phyloP scores from a whole-genome alignment of 2,113 vertebrate species.

The Toxostoma redivivum region DNA sequence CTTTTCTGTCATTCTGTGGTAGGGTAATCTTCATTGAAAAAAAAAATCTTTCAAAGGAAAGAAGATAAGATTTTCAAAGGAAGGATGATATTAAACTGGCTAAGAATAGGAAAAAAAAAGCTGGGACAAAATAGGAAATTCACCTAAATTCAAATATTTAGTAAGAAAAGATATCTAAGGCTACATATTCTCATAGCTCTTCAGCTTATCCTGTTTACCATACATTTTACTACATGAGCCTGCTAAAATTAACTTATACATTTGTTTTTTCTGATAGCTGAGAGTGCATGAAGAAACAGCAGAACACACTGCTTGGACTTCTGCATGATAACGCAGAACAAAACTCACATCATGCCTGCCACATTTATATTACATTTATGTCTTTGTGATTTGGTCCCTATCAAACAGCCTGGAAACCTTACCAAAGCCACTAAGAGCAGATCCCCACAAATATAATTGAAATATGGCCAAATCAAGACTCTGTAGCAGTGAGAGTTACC shows the following conservation, averaged over 20 bases:
- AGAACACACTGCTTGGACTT: not conserved
- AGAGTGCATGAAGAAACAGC: not conserved
- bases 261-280: not conserved
- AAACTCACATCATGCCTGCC: not conserved
- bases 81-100: not conserved
- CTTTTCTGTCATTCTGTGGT: not conserved
- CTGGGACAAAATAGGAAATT: not conserved
- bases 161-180: not conserved
- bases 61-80: not conserved
- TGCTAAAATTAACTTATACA: not conserved
- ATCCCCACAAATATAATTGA: not conserved
- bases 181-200: not conserved
- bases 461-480: not conserved
- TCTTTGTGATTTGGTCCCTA: not conserved
- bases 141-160: not conserved
- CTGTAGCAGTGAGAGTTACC: not conserved
- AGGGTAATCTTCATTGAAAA: not conserved
- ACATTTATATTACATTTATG: not conserved
- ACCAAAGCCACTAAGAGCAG: not conserved
- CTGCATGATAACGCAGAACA: not conserved
- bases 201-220: not conserved
- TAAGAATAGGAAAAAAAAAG: not conserved
- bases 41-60: not conserved
- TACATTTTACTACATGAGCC: not conserved
- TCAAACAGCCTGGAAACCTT: not conserved